phyloP scores from a whole-genome alignment of 2,113 vertebrate genomes.

The Gorsachius goisagi region DNA sequence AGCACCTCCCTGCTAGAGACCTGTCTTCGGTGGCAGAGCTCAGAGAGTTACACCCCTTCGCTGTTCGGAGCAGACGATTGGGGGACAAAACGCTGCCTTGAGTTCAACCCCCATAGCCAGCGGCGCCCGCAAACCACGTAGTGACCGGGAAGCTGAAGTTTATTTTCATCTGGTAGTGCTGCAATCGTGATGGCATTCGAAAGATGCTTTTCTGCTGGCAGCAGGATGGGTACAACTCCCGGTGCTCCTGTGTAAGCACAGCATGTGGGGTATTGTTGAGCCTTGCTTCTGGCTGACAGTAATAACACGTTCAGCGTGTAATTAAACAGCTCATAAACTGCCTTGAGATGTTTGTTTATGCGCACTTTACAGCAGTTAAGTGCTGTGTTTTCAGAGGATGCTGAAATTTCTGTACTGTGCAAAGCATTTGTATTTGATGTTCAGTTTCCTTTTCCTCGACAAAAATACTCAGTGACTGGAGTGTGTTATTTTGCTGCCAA shows the following conservation, averaged over 20 bases:
- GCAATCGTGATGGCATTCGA: not conserved
- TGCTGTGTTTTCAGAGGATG: not conserved
- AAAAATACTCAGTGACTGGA: not conserved
- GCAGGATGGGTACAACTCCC: not conserved
- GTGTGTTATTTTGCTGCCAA: not conserved
- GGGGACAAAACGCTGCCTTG: not conserved
- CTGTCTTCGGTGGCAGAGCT: not conserved
- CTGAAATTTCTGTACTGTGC: not conserved
- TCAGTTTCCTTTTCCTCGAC: not conserved
- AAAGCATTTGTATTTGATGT: not conserved
- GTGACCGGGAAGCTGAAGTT: not conserved
- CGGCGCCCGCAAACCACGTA: not conserved
- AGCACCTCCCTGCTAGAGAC: not conserved
- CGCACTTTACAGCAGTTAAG: not conserved
- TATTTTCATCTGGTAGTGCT: not conserved
- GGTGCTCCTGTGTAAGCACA: slow-evolving; percentile 29
- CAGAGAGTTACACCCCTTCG: not conserved
- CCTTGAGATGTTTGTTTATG: slow-evolving; percentile 47
- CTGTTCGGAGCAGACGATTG: fast-evolving
- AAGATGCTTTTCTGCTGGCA: slow-evolving; percentile 1
- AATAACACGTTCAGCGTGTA: slow-evolving; percentile 4
- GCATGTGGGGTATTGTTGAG: slow-evolving; percentile 34
- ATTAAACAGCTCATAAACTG: slow-evolving; percentile 62
- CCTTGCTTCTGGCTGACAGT: not conserved
- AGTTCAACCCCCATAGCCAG: not conserved